Conservation (phyloP, 2,113 vertebrate species). For the Sturnus vulgaris region DNA sequence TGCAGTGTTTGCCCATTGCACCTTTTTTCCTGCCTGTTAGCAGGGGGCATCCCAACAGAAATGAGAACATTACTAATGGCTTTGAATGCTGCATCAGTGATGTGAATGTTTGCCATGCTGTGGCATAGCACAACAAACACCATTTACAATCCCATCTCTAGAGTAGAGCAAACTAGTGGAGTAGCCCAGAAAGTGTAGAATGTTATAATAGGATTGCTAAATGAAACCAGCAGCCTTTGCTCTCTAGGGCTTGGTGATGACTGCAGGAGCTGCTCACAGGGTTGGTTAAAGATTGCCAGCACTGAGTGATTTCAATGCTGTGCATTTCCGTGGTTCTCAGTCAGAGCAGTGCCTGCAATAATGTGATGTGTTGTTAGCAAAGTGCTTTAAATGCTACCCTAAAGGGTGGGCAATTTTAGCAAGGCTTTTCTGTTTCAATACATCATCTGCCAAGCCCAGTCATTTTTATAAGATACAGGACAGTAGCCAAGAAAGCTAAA, state of each 20-base stretch:
- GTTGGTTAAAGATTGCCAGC: not conserved
- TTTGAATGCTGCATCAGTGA: not conserved
- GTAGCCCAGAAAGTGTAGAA: not conserved
- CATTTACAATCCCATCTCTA: not conserved
- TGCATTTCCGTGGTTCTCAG: not conserved
- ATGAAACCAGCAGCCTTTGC: not conserved
- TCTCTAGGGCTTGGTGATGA: not conserved
- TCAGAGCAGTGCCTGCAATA: not conserved
- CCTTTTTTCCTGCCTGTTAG: not conserved
- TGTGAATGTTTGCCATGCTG: not conserved
- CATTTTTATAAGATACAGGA: constrained; percentile 10
- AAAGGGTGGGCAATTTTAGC: not conserved
- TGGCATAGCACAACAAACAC: not conserved
- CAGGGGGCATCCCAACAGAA: not conserved
- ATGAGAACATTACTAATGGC: not conserved
- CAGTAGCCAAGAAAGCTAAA: constrained; percentile 3
- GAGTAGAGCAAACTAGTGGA: not conserved
- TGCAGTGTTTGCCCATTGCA: not conserved
- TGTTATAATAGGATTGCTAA: not conserved
- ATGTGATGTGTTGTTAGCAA: not conserved
- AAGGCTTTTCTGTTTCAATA: not conserved
- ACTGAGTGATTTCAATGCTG: not conserved
- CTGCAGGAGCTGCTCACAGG: not conserved
- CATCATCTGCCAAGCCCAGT: not conserved
- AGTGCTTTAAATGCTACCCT: not conserved